Percentiles rank a stretch among this genome's conserved stretches.
Evolutionary conservation across 2,113 vertebrate genomes (phyloP).

Genomic region (Gymnorhina tibicen): DNA sequence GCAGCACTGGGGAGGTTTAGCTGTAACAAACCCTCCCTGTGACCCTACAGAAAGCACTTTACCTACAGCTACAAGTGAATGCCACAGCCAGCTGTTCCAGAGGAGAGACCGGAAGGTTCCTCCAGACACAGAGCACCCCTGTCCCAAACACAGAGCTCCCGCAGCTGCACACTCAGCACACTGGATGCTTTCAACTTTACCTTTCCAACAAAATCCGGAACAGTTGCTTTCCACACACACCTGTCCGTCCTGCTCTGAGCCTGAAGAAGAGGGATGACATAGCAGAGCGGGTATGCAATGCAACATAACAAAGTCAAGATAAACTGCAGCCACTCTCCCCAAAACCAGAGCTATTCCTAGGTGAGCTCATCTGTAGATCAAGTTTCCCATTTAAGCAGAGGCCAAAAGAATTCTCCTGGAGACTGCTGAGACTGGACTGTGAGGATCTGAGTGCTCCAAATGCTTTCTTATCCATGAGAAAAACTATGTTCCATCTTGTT

Average conservation of each 20-base stretch:
- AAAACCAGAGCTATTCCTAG: neutral
- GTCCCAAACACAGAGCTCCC: neutral
- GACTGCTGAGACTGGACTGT: neutral
- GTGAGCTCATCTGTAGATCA: neutral
- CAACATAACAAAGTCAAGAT: neutral
- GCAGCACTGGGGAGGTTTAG: neutral
- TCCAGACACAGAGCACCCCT: neutral
- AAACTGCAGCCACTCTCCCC: neutral
- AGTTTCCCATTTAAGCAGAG: neutral
- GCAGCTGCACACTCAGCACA: neutral
- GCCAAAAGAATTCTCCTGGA: neutral
- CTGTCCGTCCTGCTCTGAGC: neutral
- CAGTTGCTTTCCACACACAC: neutral
- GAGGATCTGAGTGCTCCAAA: neutral
- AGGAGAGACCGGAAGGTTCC: rapidly evolving
- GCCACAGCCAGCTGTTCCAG: neutral
- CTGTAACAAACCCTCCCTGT: neutral
- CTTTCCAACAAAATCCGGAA: neutral
- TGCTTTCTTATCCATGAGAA: neutral
- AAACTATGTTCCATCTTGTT: neutral
- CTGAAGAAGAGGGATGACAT: neutral
- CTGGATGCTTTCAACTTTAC: neutral
- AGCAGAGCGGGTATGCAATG: neutral
- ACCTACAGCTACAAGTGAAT: neutral
- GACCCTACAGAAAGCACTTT: neutral